Conservation (phyloP, 2,113 vertebrate species). For the Gnathonemus echidnorhynchus region DNA sequence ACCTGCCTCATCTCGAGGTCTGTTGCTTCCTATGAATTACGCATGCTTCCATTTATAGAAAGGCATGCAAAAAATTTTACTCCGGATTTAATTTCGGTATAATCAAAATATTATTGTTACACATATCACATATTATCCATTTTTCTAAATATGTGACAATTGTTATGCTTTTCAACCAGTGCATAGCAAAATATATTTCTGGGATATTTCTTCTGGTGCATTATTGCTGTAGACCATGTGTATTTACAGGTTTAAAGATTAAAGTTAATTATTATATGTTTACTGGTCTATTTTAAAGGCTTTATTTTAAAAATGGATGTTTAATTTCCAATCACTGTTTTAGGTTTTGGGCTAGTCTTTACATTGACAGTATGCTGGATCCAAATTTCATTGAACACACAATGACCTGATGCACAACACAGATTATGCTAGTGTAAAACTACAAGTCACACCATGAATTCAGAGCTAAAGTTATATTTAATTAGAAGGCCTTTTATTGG, state of each 20-base stretch:
- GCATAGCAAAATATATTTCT: background rate
- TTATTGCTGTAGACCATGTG: background rate
- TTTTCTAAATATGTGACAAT: background rate
- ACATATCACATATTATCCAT: background rate
- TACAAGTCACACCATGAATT: background rate
- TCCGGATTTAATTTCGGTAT: background rate
- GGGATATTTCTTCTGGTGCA: background rate
- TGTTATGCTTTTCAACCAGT: background rate
- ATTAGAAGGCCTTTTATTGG: background rate
- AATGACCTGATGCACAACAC: background rate
- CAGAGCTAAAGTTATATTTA: background rate
- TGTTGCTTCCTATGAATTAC: background rate
- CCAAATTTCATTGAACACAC: background rate
- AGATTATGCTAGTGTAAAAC: background rate
- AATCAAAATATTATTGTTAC: background rate
- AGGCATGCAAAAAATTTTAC: slow-evolving; percentile 17
- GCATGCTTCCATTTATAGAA: slow-evolving; percentile 6
- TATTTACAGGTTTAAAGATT: background rate
- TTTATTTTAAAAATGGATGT: background rate
- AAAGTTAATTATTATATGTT: background rate
- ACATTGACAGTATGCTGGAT: background rate
- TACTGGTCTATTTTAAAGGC: background rate
- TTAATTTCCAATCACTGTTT: background rate
- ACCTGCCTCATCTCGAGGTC: background rate
- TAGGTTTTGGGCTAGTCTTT: background rate